Conservation (phyloP, 2,113 vertebrate species). For the Haplochromis vanheusdeni region DNA sequence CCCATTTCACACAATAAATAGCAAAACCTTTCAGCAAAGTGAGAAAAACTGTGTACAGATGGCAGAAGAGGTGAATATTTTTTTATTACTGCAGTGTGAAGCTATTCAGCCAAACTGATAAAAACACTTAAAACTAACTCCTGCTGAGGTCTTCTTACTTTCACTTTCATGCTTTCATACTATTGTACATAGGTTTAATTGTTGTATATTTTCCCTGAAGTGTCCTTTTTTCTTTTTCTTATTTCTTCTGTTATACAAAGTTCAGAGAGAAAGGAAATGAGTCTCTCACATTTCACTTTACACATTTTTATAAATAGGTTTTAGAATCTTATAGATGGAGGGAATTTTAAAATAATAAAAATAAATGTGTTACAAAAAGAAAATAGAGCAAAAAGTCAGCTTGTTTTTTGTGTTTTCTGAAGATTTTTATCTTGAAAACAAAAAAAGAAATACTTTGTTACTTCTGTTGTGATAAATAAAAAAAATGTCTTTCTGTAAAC, state of each 20-base stretch:
- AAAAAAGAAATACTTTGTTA: background rate
- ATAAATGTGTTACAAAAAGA: background rate
- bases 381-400: background rate
- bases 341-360: background rate
- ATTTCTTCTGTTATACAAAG: background rate
- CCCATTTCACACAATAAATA: background rate
- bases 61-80: background rate
- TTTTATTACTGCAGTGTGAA: background rate
- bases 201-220: background rate
- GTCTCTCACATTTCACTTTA: background rate
- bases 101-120: background rate
- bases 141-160: background rate
- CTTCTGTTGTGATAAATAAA: background rate
- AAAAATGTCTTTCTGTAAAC: background rate
- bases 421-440: background rate
- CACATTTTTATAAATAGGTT: background rate
- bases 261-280: background rate
- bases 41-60: background rate
- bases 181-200: fast-evolving
- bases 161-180: fast-evolving
- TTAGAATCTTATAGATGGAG: background rate
- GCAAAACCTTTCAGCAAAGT: background rate
- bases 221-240: background rate
- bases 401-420: background rate
- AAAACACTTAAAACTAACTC: background rate